Evolutionary conservation across 2,113 vertebrate species (phyloP), one percentile per base, ranked within the genome.

Genomic region (Eurypyga helias): DNA sequence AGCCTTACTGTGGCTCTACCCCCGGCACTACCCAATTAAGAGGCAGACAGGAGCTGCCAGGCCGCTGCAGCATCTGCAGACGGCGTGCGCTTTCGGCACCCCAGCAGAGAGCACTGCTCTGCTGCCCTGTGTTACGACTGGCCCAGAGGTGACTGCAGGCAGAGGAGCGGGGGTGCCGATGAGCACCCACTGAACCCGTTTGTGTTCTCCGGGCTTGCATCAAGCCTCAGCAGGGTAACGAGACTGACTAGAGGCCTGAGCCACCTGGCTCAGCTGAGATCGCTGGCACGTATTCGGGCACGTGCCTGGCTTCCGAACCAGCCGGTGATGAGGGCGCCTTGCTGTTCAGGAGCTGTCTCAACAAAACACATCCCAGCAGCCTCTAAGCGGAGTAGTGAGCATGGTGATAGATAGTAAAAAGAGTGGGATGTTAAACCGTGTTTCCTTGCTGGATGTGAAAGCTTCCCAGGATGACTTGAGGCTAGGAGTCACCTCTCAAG

Each of bases 51-150:
- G n/a, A 34, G 52, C 65, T 79, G 15, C 43, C 41, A 77, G 38
- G 60, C 34, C 86, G 83, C 49, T 83, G 51, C 18, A 24, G 17
- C 8, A 12, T 8, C 28, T 88, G 54, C 43, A 64, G 72, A 78
- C 51, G 17, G 16, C 2, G n/a, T 66, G 62, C 25, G 8, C 46
- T 83, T 0, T 46, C 34, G 21, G 31, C 48, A 34, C 36, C 91
- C 79, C 92, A 84, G 94, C 83, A 95, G 92, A 76, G 88, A 83
- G 92, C 91, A 81, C 80, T 71, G 83, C 80, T 76, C 57, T 55
- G 48, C 90, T 45, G 48, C n/a, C n/a, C n/a, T 65, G 31, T 65
- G 45, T 41, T 80, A 19, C 34, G 55, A 2, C 61, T 84, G 2
- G 0, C 62, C 71, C 80, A 24, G 52, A 3, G 7, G 58, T 80